Conservation (phyloP, 2,797 vertebrate species). For the Schizopygopsis malacanthus region DNA sequence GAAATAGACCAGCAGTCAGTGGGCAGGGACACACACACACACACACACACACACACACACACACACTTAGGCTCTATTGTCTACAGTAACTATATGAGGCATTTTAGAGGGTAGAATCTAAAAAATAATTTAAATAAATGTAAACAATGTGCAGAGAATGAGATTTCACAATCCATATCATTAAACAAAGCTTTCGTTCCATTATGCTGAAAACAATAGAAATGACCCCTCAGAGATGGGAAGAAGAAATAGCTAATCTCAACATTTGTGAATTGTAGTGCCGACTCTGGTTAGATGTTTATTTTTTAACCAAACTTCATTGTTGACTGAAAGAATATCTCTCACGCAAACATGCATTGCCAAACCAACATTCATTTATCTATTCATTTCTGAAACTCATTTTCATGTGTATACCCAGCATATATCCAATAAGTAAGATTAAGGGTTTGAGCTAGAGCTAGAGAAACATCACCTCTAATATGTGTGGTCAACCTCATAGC, state of each 20-base stretch:
- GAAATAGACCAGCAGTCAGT: slow-evolving; percentile 51
- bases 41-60: not conserved
- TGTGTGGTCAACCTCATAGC: slow-evolving; percentile 24
- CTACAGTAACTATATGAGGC: slow-evolving; percentile 8
- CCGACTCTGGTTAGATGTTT: slow-evolving; percentile 53
- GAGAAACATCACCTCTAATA: slow-evolving; percentile 12
- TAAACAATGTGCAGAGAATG: not conserved
- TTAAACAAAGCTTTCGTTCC: not conserved
- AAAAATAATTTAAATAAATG: not conserved
- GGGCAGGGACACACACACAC: slow-evolving; percentile 28
- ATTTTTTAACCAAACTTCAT: slow-evolving; percentile 49
- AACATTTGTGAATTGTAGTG: slow-evolving; percentile 27
- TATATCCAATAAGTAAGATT: not conserved
- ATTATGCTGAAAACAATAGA: slow-evolving; percentile 13
- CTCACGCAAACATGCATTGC: slow-evolving; percentile 43
- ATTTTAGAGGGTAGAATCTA: slow-evolving; percentile 23
- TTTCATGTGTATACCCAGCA: not conserved
- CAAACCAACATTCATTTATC: slow-evolving; percentile 41
- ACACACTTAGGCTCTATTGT: slow-evolving; percentile 15
- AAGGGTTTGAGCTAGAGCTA: not conserved
- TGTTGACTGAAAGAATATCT: slow-evolving; percentile 51
- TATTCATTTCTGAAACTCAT: slow-evolving; percentile 5
- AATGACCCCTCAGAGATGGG: not conserved
- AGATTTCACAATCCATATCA: not conserved
- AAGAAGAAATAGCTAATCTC: not conserved